Evolutionary conservation across 2,888 invertebrate genomes (phyloP), one percentile per base, ranked within the genome.

Genomic region (Metellina segmentata): DNA sequence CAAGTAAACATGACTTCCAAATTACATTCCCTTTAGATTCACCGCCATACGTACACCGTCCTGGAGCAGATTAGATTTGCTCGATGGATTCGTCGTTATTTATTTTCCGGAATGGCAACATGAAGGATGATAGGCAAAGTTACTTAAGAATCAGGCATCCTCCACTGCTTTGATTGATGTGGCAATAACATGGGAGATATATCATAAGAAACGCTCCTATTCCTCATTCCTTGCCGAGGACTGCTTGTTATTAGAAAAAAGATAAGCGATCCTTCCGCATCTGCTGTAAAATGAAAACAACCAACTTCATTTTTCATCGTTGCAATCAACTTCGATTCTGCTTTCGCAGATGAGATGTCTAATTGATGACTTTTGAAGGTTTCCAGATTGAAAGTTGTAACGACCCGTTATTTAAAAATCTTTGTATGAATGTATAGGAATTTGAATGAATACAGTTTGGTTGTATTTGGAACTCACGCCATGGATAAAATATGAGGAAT

Each of bases 121-220:
- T 61, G 61, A 61, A 16, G 34, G 74, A 74, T 74, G 74, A 20
- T 61, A 19, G 34, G 74, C 34, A 20, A 74, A 74, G 74, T 74
- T 8, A 34, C 74, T 75, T 75, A 83, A 78, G 85, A 51, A 8
- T 53, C 49, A 34, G 7, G 13, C 53, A 79, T 87, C 87, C 72
- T 81, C 61, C 53, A 51, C n/a, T 52, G 70, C 49, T 79, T 86
- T 87, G 87, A 87, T 87, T 79, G 34, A 87, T 81, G 79, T 52
- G 20, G 81, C n/a, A 71, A 71, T 87, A 79, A 87, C 81, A 53
- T 53, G 71, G 48, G 72, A 49, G 79, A n/a, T 16, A 87, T 81
- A 11, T 53, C 77, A 61, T 85, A 61, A 85, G 74, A 19, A 34
- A 85, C 75, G 75, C 61, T 48, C 75, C 48, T 74, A 61, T 85